phyloP scores from a whole-genome alignment of 2,888 invertebrate species.

The Macrophya annulata region DNA sequence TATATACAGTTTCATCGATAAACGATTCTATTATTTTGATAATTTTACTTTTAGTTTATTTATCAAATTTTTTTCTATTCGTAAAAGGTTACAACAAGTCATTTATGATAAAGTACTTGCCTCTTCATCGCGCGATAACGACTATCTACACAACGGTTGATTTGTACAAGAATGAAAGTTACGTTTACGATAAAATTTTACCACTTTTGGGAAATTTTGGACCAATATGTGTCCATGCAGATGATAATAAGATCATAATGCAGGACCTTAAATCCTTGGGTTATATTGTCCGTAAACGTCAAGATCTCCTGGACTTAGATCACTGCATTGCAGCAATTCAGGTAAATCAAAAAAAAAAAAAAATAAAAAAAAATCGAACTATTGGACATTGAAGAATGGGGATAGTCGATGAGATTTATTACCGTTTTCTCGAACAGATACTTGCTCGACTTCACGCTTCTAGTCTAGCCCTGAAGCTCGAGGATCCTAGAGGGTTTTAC shows the following conservation, averaged over 20 bases:
- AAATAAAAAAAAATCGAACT: too few species aligned
- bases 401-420: neutral
- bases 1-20: too few species aligned
- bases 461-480: constrained; percentile 66
- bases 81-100: constrained; percentile 66
- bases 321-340: constrained; percentile 67
- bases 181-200: constrained; percentile 65
- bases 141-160: constrained; percentile 60
- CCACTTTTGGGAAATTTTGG: constrained; percentile 64
- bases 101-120: constrained; percentile 66
- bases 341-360: constrained; percentile 62
- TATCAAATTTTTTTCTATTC: neutral
- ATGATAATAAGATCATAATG: constrained; percentile 66
- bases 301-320: constrained; percentile 65
- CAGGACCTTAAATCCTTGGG: constrained; percentile 67
- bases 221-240: constrained; percentile 65
- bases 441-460: constrained; percentile 70
- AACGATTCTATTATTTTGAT: neutral
- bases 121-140: constrained; percentile 60
- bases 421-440: constrained; percentile 62
- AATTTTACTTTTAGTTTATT: neutral
- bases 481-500: constrained; percentile 61
- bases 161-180: constrained; percentile 67
- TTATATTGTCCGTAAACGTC: constrained; percentile 65
- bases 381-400: neutral